Evolutionary conservation across 30 jellyfish, hydroid and myxozoan species (phyloP).

Genomic region (Mastigias papua): DNA sequence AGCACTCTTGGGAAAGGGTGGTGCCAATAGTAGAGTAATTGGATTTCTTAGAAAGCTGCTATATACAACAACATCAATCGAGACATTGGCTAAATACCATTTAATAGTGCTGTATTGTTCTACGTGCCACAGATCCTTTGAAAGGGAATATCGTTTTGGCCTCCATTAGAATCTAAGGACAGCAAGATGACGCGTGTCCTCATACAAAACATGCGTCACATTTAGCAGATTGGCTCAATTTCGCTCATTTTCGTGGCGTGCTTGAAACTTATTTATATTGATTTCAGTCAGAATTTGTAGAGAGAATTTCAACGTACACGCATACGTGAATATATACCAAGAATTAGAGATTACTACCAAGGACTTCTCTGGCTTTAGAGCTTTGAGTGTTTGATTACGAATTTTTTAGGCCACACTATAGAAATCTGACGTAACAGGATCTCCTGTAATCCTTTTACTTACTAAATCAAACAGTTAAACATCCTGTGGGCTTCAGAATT

Average conservation of each 20-base stretch:
- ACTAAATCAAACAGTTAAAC: background rate
- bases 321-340: background rate
- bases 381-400: background rate
- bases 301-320: background rate
- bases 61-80: background rate
- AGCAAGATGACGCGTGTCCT: background rate
- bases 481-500: conserved; percentile 1
- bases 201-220: background rate
- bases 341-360: background rate
- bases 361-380: background rate
- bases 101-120: background rate
- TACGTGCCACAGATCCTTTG: background rate
- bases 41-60: background rate
- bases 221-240: background rate
- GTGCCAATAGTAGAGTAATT: background rate
- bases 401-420: background rate
- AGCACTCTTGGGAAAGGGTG: background rate
- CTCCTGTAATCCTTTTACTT: background rate
- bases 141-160: background rate
- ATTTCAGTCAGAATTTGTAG: background rate
- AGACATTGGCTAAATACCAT: background rate
- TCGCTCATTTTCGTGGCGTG: too few species aligned
- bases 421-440: conserved; percentile 6
- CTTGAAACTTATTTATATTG: too few species aligned
- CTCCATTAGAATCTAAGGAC: background rate